Conservation (phyloP, 2,888 invertebrate species). For the Lithophane leautieri region DNA sequence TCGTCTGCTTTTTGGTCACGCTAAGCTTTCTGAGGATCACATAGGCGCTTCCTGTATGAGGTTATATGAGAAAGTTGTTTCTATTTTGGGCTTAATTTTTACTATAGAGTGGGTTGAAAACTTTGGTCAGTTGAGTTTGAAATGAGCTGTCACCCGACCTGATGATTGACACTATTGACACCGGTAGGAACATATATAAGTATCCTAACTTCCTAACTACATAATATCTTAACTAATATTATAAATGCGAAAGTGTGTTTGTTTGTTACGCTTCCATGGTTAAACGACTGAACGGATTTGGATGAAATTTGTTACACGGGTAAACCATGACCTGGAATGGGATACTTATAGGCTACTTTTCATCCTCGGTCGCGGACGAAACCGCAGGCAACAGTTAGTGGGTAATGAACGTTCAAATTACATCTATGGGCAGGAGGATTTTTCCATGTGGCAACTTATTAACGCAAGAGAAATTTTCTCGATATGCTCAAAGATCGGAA, state of each 20-base stretch:
- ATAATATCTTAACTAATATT: too few species aligned
- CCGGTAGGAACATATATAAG: too few species aligned
- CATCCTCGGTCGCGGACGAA: too few species aligned
- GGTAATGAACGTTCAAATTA: too few species aligned
- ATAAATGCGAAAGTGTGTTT: too few species aligned
- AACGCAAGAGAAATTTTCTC: background rate
- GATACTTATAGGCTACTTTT: too few species aligned
- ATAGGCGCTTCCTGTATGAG: background rate
- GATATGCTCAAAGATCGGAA: background rate
- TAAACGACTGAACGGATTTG: too few species aligned
- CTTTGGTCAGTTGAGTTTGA: background rate
- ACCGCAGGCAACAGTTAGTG: too few species aligned
- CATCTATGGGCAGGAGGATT: background rate
- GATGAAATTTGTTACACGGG: too few species aligned
- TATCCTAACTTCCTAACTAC: too few species aligned
- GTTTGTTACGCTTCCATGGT: too few species aligned
- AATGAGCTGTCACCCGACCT: background rate
- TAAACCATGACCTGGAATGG: too few species aligned
- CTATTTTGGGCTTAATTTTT: background rate
- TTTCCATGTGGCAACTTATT: background rate
- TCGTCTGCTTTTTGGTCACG: slow-evolving; percentile 1
- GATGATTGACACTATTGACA: background rate
- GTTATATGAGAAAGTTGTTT: background rate
- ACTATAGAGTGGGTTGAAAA: background rate
- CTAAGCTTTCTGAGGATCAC: background rate